Evolutionary conservation across 2,113 vertebrate species (phyloP), one percentile per base, ranked within the genome.

Genomic region (Pogona vitticeps): DNA sequence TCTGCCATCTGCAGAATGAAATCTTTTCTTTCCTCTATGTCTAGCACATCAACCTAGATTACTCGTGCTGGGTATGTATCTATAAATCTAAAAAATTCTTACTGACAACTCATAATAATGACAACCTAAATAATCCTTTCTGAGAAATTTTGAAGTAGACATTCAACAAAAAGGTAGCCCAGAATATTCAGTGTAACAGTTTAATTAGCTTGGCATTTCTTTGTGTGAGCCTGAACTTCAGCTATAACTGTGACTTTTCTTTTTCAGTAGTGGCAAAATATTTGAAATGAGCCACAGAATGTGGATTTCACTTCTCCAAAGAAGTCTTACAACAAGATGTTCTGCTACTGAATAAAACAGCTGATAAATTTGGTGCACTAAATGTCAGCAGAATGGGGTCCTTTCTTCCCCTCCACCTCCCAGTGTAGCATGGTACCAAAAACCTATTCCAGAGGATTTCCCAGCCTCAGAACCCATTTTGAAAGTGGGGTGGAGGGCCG

Each of bases 231-330:
- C 10, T 1, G 18, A 42, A 80, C 85, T 90, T 56, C 59, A 78
- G 80, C 40, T 21, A 72, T 58, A 88, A 71, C n/a, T 76, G 52
- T 61, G 7, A n/a, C 88, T 38, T 36, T 88, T 40, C 46, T 52
- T 36, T 68, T 86, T 68, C 26, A 91, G 87, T 82, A 76, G 67
- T 36, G 31, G 86, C 67, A 89, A 83, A 84, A 89, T 72, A 72
- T 92, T 63, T 73, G 12, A n/a, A 83, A 70, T 77, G 31, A 9
- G 10, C 65, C 3, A 86, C 21, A 87, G 56, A 10, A 52, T 52
- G 46, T 52, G 10, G 46, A 52, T 52, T 52, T 52, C 63, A 31
- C 36, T 46, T 23, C 26, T 8, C 26, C 28, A 52, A 42, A 26
- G 13, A 65, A 67, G 78, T 59, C 59, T 28, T 63, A 63, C 8